Base-by-base conservation (phyloP, 2,888 invertebrate genomes). In the Euplexia lucipara region DNA sequence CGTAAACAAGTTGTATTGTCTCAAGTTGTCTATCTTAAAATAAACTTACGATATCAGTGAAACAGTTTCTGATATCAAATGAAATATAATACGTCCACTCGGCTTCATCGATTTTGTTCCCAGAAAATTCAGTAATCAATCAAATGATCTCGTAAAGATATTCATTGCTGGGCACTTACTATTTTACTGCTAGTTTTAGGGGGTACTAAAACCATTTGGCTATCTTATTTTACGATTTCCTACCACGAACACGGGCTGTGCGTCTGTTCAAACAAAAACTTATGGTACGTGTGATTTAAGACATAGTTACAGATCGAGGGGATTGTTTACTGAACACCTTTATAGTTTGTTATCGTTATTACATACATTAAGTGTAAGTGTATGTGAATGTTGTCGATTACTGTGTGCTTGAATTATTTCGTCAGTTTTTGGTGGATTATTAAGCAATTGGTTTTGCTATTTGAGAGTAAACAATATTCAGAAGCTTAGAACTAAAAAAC, bases 161-260 rank as follows among this genome's bases (percentile, higher is more conserved):
- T 92, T 91, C 91, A 92, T 91, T 92, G 91, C 74, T 63, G 82
- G 79, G 88, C 89, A 89, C 91, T 91, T 90, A 87, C 89, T 85
- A 88, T 90, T 92, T 92, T 91, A 92, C 88, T 86, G 86, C 90
- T 90, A 91, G 91, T 91, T 92, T 92, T 91, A 92, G 90, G 86
- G 82, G 87, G 86, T 82, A 91, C 86, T 92, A 91, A 91, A 91
- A 92, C 91, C 89, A 92, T 92, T 92, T 91, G 90, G 90, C 90
- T 90, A 90, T 91, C 90, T 89, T 88, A 89, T 91, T 92, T 92
- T 92, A 92, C 90, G 92, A 88, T 89, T 87, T 87, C 86, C 86
- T 84, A 87, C 89, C 86, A 82, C 87, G 78, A 78, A 64, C 75
- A 60, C 75, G 76, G 57, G 64, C 54, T 60, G 52, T 44, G 45